Conservation (phyloP, 2,888 invertebrate genomes). For the Drosophila sordidapex region DNA sequence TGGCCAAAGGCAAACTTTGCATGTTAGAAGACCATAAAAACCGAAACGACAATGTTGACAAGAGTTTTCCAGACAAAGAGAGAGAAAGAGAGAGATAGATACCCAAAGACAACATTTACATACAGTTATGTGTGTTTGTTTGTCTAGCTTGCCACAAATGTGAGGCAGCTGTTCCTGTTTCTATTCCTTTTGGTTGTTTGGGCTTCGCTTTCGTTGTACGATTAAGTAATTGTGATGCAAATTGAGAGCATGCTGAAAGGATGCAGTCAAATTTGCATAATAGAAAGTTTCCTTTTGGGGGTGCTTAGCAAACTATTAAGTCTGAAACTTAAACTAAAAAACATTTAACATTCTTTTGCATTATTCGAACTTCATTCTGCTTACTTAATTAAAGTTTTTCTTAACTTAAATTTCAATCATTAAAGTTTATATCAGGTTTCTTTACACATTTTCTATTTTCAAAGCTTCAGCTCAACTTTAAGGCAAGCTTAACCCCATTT, state of each 20-base stretch:
- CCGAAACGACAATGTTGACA: conserved; percentile 25
- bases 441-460: background rate
- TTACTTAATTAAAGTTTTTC: background rate
- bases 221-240: conserved; percentile 5
- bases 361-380: background rate
- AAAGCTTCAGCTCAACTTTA: background rate
- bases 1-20: conserved; percentile 58
- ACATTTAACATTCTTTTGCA: background rate
- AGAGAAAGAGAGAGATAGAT: background rate
- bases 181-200: background rate
- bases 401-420: background rate
- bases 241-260: background rate
- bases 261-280: background rate
- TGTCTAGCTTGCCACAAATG: background rate
- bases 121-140: conserved; percentile 2
- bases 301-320: background rate
- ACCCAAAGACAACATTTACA: conserved; percentile 19
- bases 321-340: background rate
- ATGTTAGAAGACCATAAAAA: conserved; percentile 69
- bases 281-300: background rate
- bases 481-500: background rate
- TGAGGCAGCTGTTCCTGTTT: conserved; percentile 9
- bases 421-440: background rate
- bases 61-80: background rate
- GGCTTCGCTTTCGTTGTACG: background rate